Evolutionary conservation across 2,113 vertebrate genomes (phyloP), one percentile per base, ranked within the genome.

Genomic region (Setophaga kirtlandii): DNA sequence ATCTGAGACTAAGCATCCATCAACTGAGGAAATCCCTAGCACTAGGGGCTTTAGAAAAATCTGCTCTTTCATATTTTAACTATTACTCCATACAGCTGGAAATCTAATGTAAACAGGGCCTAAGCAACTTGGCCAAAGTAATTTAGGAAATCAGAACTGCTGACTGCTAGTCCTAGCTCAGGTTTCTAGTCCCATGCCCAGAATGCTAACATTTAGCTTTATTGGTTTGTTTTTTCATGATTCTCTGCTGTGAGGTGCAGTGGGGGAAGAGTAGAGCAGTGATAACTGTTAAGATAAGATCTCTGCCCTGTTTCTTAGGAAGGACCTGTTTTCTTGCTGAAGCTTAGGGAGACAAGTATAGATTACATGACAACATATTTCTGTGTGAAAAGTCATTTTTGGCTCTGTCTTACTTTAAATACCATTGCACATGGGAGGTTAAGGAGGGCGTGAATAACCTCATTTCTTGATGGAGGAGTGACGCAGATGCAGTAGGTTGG

Each of bases 1-100:
- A 77, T 69, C 77, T 82, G 91, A 85, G 65, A 33, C 55, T 79
- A 63, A 87, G 77, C 69, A 89, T 92, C 76, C 50, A 64, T 93
- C 89, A 96, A 0, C 59, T 62, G 70, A 91, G 91, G 89, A 94
- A 96, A 95, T 94, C 87, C 60, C 49, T 85, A 68, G 74, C 75
- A 76, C 80, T 64, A 60, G 31, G 31, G 69, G 76, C 74, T 95
- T 97, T 94, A 86, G 59, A 79, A 84, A 91, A 93, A 84, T 50
- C 65, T 58, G 23, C 71, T n/a, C 44, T 76, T 95, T 93, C 46
- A 15, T 87, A 79, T 91, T 87, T 87, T 53, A 96, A 44, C 62
- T 60, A 23, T 84, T 91, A 91, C 74, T 79, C 41, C 22, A 20
- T 89, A 37, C 44, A 85, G 53, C 91, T 95, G 70, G 81, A 94